Base-by-base conservation (phyloP, 2,797 vertebrate genomes). In the Manis crassicaudata region DNA sequence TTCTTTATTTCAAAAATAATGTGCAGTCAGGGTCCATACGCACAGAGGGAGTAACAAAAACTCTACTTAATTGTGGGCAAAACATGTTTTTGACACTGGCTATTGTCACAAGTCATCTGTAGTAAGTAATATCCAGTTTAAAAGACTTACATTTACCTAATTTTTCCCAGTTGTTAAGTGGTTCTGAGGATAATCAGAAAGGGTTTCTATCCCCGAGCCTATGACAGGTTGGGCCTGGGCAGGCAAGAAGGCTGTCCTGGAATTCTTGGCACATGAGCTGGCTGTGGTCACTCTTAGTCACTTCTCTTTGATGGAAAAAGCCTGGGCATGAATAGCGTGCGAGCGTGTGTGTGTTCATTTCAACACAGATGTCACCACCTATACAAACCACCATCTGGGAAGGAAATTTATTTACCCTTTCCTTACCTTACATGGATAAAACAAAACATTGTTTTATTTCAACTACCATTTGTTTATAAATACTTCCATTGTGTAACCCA, bases 251-350 rank as follows among this genome's bases (percentile, higher is more conserved):
- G 40, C 65, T 92, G 7, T 79, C 72, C 79, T 89, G 60, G 17
- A 95, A 94, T 94, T 88, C 75, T 81, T 88, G 86, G 89, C 85
- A 83, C 40, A 17, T 37, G 83, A 89, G 73, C 54, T 88, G 17
- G 54, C 83, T 46, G 10, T 68, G 83, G 56, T 88, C 83, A 87
- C 29, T 77, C 79, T 98, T 92, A 96, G 86, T 96, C 92, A 96
- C 80, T 70, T 17, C 29, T 75, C 35, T 94, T 88, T 25, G 29
- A 70, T 73, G 79, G 86, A 83, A 92, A 92, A 92, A 77, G 68
- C n/a, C 94, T 21, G 62, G 92, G 80, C 94, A 95, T 90, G 93
- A 91, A 72, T 52, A 79, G 91, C 95, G 10, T 94, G 94, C 92
- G 65, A 97, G 72, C 3, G 0, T 65, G 46, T 85, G 32, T 76